phyloP scores from a whole-genome alignment of 2,888 invertebrate species.

The Frankliniella intonsa region DNA sequence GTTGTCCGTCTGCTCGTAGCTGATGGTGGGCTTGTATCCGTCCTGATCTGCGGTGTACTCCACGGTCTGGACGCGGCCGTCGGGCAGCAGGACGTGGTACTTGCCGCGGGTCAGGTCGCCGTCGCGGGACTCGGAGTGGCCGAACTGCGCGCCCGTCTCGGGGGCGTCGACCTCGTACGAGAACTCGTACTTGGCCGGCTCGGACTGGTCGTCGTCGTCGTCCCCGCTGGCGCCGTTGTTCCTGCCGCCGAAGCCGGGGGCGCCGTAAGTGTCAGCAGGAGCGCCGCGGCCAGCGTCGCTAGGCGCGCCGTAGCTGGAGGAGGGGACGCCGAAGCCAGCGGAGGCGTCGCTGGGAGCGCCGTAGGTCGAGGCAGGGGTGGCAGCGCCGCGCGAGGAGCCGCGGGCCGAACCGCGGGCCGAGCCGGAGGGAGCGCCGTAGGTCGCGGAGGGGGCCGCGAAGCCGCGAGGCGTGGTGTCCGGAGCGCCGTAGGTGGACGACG shows the following conservation, averaged over 20 bases:
- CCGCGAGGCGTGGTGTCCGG: neutral
- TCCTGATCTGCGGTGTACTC: conserved; percentile 78
- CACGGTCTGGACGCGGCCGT: conserved; percentile 81
- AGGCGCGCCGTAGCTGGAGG: neutral
- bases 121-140: conserved; percentile 77
- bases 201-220: conserved; percentile 50
- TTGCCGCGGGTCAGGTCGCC: conserved; percentile 77
- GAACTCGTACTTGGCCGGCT: conserved; percentile 82
- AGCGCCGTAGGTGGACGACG: neutral
- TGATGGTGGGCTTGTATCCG: conserved; percentile 75
- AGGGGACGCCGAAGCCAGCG: neutral
- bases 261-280: conserved; percentile 3
- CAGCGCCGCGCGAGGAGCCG: neutral
- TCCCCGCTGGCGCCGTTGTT: neutral
- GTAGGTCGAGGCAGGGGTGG: neutral
- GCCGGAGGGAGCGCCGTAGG: neutral
- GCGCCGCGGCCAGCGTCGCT: neutral
- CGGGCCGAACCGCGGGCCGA: neutral
- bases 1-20: conserved; percentile 60
- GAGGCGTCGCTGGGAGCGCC: neutral
- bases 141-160: conserved; percentile 72
- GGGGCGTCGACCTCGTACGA: conserved; percentile 78
- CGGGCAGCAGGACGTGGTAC: conserved; percentile 80
- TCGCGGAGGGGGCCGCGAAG: neutral
- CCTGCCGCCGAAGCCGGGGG: neutral